Conservation (phyloP, 2,113 vertebrate genomes). For the Paraplagusia blochii region DNA sequence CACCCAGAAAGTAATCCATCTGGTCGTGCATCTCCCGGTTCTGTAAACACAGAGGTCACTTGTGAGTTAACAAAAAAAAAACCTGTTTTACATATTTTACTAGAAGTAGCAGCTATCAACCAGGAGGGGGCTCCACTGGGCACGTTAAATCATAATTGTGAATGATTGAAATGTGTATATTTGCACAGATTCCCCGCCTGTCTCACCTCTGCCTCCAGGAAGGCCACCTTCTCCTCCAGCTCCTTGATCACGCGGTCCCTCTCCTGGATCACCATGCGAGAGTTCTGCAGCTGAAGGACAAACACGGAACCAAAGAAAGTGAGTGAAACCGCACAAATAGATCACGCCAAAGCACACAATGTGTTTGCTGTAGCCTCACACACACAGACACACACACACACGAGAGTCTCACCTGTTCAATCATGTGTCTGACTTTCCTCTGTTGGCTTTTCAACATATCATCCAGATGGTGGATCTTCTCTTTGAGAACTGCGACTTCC, state of each 20-base stretch:
- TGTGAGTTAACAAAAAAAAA: constrained; percentile 11
- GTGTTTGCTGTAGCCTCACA: constrained; percentile 14
- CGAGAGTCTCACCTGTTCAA: constrained; percentile 84
- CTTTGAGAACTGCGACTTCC: constrained; percentile 85
- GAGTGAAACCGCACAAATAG: constrained; percentile 40
- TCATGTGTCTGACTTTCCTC: constrained; percentile 94
- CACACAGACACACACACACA: not conserved
- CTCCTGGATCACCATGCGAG: constrained; percentile 87
- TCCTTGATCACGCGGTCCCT: constrained; percentile 86
- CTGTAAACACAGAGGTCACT: constrained; percentile 59
- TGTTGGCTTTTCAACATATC: constrained; percentile 97
- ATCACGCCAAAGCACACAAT: constrained; percentile 3
- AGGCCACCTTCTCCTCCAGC: constrained; percentile 88
- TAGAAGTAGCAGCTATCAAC: too few species aligned
- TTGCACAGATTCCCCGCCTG: too few species aligned
- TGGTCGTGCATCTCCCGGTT: constrained; percentile 92
- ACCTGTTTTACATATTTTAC: too few species aligned
- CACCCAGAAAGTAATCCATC: constrained; percentile 86
- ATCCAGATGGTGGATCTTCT: constrained; percentile 93
- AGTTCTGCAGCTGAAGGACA: constrained; percentile 87
- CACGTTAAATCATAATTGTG: too few species aligned
- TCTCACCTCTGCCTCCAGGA: constrained; percentile 88
- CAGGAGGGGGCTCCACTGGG: too few species aligned
- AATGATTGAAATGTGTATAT: too few species aligned
- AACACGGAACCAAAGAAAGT: constrained; percentile 33